Conservation (phyloP, 2,888 invertebrate species). For the Temnothorax unifasciatus region DNA sequence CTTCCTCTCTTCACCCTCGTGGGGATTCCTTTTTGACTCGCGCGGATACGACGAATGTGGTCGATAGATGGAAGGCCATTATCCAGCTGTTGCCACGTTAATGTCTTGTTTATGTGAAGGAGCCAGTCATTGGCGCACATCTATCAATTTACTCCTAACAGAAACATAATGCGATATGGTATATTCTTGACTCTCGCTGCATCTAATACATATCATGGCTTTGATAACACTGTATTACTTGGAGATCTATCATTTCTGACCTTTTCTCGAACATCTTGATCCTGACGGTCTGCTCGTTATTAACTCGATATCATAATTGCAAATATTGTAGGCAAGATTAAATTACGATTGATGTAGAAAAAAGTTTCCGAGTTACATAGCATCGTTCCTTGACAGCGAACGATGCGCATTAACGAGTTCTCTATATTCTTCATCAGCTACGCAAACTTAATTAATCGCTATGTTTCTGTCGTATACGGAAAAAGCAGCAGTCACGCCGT, state of each 20-base stretch:
- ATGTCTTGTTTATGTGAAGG: slow-evolving; percentile 78
- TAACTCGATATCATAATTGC: neutral
- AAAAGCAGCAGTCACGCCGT: slow-evolving; percentile 43
- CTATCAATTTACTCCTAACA: slow-evolving; percentile 72
- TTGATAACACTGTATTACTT: neutral
- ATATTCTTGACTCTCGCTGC: slow-evolving; percentile 28
- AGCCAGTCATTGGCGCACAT: slow-evolving; percentile 66
- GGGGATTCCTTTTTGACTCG: slow-evolving; percentile 75
- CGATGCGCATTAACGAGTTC: slow-evolving; percentile 21
- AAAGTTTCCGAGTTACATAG: neutral
- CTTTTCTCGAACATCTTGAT: neutral
- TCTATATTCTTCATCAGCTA: slow-evolving; percentile 5
- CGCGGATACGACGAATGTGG: slow-evolving; percentile 61
- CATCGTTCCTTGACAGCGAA: slow-evolving; percentile 1
- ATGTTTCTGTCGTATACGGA: slow-evolving; percentile 21
- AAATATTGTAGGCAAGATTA: neutral
- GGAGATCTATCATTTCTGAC: slow-evolving; percentile 22
- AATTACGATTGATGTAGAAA: slow-evolving; percentile 1
- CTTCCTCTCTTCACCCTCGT: slow-evolving; percentile 69
- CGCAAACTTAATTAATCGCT: slow-evolving; percentile 46
- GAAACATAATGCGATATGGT: slow-evolving; percentile 62
- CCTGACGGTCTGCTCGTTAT: neutral
- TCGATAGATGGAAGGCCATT: slow-evolving; percentile 74
- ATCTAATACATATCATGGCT: slow-evolving; percentile 6
- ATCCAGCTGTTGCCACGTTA: slow-evolving; percentile 77